Evolutionary conservation across 1,140 invertebrate genomes (phyloP).

Genomic region (Pseudomyrmex cubaensis): DNA sequence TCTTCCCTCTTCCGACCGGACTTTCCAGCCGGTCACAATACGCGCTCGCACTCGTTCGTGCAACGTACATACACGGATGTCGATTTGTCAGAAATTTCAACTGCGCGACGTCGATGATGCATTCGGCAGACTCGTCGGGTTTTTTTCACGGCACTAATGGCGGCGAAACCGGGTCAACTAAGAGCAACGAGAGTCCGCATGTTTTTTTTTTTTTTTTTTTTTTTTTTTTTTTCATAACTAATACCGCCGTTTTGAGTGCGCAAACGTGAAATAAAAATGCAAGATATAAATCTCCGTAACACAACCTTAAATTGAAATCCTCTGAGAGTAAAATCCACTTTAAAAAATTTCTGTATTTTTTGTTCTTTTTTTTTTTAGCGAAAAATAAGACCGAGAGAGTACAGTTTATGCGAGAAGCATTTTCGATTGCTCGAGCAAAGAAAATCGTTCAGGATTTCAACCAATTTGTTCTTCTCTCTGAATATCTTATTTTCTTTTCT

Average conservation of each 20-base stretch:
- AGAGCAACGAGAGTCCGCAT: neutral
- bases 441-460: neutral
- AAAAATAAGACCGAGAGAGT: too few relatives aligned
- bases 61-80: slow-evolving; percentile 23
- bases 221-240: neutral
- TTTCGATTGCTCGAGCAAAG: neutral
- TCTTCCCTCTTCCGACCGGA: neutral
- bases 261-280: too few relatives aligned
- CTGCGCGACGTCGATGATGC: slow-evolving; percentile 29
- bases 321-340: too few relatives aligned
- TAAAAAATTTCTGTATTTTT: too few relatives aligned
- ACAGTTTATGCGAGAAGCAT: too few relatives aligned
- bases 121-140: slow-evolving; percentile 8
- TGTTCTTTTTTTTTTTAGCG: too few relatives aligned
- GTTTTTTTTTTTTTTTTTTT: neutral
- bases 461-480: neutral
- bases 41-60: slow-evolving; percentile 28
- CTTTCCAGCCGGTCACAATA: slow-evolving; percentile 23
- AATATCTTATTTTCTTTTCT: neutral
- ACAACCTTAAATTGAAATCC: too few relatives aligned
- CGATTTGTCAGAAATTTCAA: slow-evolving; percentile 60
- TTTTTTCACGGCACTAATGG: slow-evolving; percentile 20
- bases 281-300: too few relatives aligned
- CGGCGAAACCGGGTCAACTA: neutral
- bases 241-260: too few relatives aligned